These are phyloP conservation scores for Ceratosolen fusciceps DNA, from an alignment of 1,140 invertebrate genomes.

Conservation along the genomic window DNA sequence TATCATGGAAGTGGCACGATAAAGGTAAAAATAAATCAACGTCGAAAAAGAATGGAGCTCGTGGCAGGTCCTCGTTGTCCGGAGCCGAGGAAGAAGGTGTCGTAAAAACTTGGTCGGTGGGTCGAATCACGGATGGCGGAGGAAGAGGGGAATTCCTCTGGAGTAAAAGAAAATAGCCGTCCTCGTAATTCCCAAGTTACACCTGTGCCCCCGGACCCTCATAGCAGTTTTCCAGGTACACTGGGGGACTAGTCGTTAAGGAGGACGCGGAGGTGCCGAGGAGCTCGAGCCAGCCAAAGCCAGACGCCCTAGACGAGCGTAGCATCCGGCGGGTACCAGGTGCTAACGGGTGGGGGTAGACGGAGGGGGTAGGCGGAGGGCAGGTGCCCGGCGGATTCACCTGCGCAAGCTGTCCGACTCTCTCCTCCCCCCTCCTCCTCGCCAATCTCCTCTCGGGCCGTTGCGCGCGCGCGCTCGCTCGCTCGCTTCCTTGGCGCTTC, in stretches of 20 bases:
- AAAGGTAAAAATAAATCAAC: too few relatives aligned
- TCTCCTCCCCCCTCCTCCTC: too few relatives aligned
- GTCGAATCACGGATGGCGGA: too few relatives aligned
- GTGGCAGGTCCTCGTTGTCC: too few relatives aligned
- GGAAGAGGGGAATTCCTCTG: too few relatives aligned
- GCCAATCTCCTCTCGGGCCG: too few relatives aligned
- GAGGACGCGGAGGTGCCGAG: neutral
- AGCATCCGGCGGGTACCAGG: constrained; percentile 28
- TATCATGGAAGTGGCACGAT: too few relatives aligned
- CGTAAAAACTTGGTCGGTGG: too few relatives aligned
- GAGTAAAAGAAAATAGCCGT: neutral
- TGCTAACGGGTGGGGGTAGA: neutral
- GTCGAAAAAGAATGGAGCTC: too few relatives aligned
- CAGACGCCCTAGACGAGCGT: neutral
- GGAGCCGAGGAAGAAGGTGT: too few relatives aligned
- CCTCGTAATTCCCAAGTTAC: neutral
- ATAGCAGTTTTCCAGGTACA: constrained; percentile 8
- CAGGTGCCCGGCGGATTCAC: constrained; percentile 29
- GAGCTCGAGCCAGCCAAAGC: neutral
- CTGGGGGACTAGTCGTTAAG: constrained; percentile 1
- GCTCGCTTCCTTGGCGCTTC: too few relatives aligned
- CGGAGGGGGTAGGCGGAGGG: constrained; percentile 20
- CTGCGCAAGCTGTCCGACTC: constrained; percentile 28
- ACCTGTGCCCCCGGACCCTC: neutral
- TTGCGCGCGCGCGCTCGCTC: too few relatives aligned